phyloP scores from a whole-genome alignment of 2,888 invertebrate genomes.

The Plebejus anna region DNA sequence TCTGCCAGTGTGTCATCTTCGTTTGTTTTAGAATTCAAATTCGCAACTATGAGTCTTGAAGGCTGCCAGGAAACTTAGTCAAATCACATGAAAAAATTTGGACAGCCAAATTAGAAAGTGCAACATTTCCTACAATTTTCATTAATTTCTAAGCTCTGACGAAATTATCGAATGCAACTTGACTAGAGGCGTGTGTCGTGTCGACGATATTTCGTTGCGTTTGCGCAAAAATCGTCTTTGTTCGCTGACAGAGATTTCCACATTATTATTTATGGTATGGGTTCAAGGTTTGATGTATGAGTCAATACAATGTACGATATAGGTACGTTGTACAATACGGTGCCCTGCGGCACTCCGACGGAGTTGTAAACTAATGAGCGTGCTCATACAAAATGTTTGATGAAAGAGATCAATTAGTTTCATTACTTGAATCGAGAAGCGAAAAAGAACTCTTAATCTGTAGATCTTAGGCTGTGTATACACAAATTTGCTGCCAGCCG shows the following conservation, averaged over 20 bases:
- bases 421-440: not conserved
- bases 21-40: too few species aligned
- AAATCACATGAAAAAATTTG: not conserved
- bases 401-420: not conserved
- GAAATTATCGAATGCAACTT: not conserved
- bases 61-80: not conserved
- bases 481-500: not conserved
- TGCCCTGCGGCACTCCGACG: not conserved
- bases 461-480: not conserved
- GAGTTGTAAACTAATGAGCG: not conserved
- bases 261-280: slow-evolving; percentile 11
- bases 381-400: not conserved
- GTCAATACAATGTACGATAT: slow-evolving; percentile 25
- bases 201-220: not conserved
- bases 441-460: not conserved
- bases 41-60: too few species aligned
- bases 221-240: slow-evolving; percentile 18
- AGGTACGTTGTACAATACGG: slow-evolving; percentile 20
- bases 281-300: slow-evolving; percentile 21
- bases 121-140: not conserved
- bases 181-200: not conserved
- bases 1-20: not conserved
- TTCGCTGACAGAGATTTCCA: slow-evolving; percentile 14
- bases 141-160: not conserved
- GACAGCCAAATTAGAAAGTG: not conserved